phyloP scores from a whole-genome alignment of 2,113 vertebrate species.

The Tachuris rubrigastra region DNA sequence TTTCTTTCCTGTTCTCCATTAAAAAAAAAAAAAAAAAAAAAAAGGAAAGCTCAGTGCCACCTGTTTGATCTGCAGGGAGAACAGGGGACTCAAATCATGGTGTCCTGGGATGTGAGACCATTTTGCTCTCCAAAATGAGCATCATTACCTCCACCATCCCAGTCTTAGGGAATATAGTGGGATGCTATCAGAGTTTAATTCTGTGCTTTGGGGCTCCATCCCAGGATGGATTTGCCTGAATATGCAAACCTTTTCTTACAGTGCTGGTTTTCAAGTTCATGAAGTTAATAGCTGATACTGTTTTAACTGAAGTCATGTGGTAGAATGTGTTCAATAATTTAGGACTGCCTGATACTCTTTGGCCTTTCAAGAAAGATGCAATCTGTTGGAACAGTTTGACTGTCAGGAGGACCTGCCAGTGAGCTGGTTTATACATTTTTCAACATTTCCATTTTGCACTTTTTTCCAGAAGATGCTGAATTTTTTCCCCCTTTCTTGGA shows the following conservation, averaged over 20 bases:
- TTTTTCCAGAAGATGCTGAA: background rate
- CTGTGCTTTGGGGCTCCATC: background rate
- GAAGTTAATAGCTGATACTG: background rate
- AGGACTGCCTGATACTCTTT: background rate
- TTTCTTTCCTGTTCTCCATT: background rate
- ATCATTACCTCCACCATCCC: background rate
- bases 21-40: background rate
- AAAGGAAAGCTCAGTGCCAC: background rate
- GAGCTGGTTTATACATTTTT: conserved; percentile 10
- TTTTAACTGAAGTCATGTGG: background rate
- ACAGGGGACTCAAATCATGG: background rate
- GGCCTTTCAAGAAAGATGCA: background rate
- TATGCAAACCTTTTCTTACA: background rate
- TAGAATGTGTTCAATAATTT: background rate
- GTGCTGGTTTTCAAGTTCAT: background rate
- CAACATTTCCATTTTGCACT: background rate
- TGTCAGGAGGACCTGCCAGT: background rate
- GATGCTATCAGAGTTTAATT: background rate
- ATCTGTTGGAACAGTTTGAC: background rate
- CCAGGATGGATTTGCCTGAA: background rate
- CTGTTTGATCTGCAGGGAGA: background rate
- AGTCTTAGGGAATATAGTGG: background rate
- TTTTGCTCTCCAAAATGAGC: background rate
- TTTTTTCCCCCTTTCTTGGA: background rate
- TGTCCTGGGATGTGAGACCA: fast-evolving